Evolutionary conservation across 2,113 vertebrate species (phyloP), one percentile per base, ranked within the genome.

Genomic region (Xenopus laevis): DNA sequence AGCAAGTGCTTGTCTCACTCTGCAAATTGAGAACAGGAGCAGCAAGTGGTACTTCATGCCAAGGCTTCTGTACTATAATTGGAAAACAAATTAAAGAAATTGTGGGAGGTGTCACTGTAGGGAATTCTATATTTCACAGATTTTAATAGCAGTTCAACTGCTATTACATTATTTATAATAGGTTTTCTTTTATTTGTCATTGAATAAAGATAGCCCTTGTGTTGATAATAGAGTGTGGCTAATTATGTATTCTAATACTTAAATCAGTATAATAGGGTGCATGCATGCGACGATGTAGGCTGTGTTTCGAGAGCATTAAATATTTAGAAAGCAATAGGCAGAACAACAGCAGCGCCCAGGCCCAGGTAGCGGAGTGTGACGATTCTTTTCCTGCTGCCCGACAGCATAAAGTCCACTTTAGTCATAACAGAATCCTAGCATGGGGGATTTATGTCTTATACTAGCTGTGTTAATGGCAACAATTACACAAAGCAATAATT

Each of bases 1-100:
- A 27, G 23, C 23, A 27, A 27, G 23, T 27, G 23, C 23, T 27
- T 27, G 23, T 27, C 23, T 27, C 23, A 27, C 23, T 27, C 23
- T 1, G 23, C 77, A 64, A 78, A 78, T 78, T 78, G 65, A 78
- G 65, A 68, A 50, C 71, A 20, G 65, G 18, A 73, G 71, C 71
- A 64, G 57, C 44, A 18, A 46, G 62, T 65, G 71, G 44, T 60
- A 66, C 60, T 59, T 79, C 72, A 71, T 33, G 55, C 18, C 11
- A 60, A 71, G 67, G 33, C 61, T 52, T 71, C 65, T 57, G 61
- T 44, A 70, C 74, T 74, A 70, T 68, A 78, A 72, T 57, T 72
- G 71, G 64, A 68, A 78, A 78, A 78, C 71, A 69, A 78, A 78
- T 64, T 59, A 64, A 64, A 73, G 71, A 78, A 73, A 65, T 78